Evolutionary conservation across 2,113 vertebrate species (phyloP).

Genomic region (Ammospiza nelsoni): DNA sequence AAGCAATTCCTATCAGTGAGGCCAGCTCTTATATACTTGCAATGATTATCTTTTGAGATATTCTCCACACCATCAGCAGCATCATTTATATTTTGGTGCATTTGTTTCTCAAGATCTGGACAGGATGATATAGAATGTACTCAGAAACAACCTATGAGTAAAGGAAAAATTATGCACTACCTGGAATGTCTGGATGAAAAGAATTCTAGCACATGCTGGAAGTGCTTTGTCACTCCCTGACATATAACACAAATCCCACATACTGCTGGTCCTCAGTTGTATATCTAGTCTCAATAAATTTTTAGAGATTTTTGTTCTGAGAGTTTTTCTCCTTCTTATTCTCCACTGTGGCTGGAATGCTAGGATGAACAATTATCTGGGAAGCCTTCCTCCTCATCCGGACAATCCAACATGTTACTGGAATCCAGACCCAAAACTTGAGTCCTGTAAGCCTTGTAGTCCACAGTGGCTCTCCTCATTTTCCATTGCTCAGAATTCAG

Average conservation of each 20-base stretch:
- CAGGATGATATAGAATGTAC: neutral
- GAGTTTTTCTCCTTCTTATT: neutral
- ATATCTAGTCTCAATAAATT: neutral
- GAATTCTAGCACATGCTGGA: neutral
- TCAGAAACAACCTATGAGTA: neutral
- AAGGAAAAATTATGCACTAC: neutral
- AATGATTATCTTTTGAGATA: neutral
- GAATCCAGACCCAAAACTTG: neutral
- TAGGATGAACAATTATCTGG: neutral
- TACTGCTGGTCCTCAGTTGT: neutral
- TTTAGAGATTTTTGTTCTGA: neutral
- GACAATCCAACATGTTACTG: neutral
- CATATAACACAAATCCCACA: neutral
- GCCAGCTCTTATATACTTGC: neutral
- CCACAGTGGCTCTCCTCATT: neutral
- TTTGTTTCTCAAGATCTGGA: neutral
- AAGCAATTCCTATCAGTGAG: neutral
- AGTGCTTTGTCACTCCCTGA: neutral
- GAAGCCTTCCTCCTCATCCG: neutral
- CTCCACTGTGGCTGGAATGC: rapidly evolving
- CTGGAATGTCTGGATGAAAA: neutral
- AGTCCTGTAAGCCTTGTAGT: neutral
- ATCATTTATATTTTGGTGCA: neutral
- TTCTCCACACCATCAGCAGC: neutral
- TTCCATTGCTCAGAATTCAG: neutral